Base-by-base conservation (phyloP, 2,888 invertebrate species). In the Limnephilus marmoratus region DNA sequence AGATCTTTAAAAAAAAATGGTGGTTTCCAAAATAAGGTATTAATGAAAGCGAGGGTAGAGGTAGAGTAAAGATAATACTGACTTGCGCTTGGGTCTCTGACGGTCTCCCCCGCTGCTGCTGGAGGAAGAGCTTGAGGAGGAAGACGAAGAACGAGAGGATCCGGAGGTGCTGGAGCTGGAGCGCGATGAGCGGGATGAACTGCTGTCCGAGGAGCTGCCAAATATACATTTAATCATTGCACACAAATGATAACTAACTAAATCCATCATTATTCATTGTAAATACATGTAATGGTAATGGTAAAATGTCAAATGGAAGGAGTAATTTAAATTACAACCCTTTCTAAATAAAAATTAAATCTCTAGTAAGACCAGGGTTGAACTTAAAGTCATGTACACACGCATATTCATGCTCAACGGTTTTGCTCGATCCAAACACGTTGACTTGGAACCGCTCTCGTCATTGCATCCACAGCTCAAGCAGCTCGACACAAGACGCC, bases 141-240 rank as follows among this genome's bases (percentile, higher is more conserved):
- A 95, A 86, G 97, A 96, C 86, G 97, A 95, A 81, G 97, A 97
- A 93, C 97, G 95, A 1, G 96, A 95, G 2, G 95, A 95, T 49
- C 95, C 98, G 94, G 98, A 98, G 94, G 98, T 98, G 0, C 98
- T 98, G 0, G 97, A 97, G 13, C 98, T 98, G 90, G 97, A 97
- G 0, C 98, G 98, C 24, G 97, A 97, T 1, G 97, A 98, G 93
- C 97, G 97, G 0, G 98, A 98, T 24, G 98, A 98, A 94, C 98
- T 98, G 94, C 98, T 98, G 92, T 97, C 98, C 13, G 98, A 98
- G 34, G 98, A 98, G 95, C 98, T 97, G 94, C 81, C 93, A 93
- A 94, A 80, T 68, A 68, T 68, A 68, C 24, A n/a, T n/a, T 68
- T 7, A 68, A 68, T 68, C 68, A 68, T 3, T 68, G 3, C 34